Percentiles rank a stretch among this genome's conserved stretches.
These are phyloP conservation scores for Crepidodera aurea DNA, from an alignment of 2,888 invertebrate genomes.

Conservation along the genomic window DNA sequence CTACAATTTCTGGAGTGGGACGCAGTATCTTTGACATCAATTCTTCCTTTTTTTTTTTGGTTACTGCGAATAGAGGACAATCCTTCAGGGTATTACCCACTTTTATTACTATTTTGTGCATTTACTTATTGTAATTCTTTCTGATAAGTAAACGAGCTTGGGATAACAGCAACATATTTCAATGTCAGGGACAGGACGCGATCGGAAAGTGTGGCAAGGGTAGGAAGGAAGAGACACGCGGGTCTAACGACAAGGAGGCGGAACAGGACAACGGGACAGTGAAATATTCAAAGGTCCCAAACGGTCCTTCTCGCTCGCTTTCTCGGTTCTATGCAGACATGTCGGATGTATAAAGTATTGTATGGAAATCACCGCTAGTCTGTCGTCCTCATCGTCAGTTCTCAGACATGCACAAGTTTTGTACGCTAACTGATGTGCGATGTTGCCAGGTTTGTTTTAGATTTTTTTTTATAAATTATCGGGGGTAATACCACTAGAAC, in stretches of 20 bases:
- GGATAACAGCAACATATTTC: background rate
- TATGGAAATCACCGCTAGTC: constrained; percentile 14
- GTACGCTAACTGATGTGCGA: too few species aligned
- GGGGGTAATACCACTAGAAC: too few species aligned
- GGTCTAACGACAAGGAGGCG: constrained; percentile 4
- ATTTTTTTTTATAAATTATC: too few species aligned
- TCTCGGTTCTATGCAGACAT: constrained; percentile 13
- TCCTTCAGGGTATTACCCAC: too few species aligned
- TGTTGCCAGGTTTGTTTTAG: too few species aligned
- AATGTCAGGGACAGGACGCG: background rate
- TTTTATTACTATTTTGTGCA: too few species aligned
- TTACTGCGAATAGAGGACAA: too few species aligned
- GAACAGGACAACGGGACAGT: background rate
- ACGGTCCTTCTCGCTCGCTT: background rate
- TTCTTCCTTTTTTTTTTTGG: too few species aligned
- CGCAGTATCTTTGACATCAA: too few species aligned
- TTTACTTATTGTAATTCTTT: too few species aligned
- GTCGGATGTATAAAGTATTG: constrained; percentile 12
- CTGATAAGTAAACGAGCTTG: too few species aligned
- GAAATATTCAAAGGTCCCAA: constrained; percentile 15
- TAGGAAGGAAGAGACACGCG: constrained; percentile 1
- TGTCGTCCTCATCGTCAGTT: background rate
- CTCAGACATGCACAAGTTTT: constrained; percentile 8
- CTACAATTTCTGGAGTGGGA: too few species aligned
- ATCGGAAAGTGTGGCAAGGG: constrained; percentile 3